phyloP scores from a whole-genome alignment of 2,888 invertebrate genomes.

The Eupithecia subfuscata region DNA sequence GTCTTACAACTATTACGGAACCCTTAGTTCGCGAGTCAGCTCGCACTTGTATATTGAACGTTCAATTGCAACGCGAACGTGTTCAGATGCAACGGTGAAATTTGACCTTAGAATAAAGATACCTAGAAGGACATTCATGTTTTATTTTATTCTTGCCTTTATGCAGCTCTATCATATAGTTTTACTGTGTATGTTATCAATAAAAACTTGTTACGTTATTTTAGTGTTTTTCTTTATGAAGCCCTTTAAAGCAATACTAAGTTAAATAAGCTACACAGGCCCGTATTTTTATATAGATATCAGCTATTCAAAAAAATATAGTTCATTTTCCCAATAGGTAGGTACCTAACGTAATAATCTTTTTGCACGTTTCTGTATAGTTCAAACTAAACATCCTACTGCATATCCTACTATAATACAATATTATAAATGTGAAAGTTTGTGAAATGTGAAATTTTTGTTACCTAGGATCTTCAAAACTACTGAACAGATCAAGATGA shows the following conservation, averaged over 20 bases:
- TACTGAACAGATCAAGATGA: no score
- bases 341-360: background rate
- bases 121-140: background rate
- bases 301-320: background rate
- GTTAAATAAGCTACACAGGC: background rate
- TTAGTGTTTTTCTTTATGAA: background rate
- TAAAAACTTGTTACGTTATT: slow-evolving; percentile 3
- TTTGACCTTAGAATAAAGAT: no score
- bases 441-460: no score
- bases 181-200: background rate
- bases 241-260: background rate
- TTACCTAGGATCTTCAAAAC: no score
- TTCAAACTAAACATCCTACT: background rate
- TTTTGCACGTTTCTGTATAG: background rate
- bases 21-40: no score
- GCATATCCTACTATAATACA: no score
- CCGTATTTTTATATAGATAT: background rate
- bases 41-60: no score
- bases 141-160: background rate
- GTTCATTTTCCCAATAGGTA: background rate
- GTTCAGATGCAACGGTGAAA: no score
- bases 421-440: no score
- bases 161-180: background rate
- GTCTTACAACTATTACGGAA: no score
- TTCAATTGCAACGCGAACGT: no score